phyloP scores from a whole-genome alignment of 2,797 vertebrate species.

The Potorous gilbertii region DNA sequence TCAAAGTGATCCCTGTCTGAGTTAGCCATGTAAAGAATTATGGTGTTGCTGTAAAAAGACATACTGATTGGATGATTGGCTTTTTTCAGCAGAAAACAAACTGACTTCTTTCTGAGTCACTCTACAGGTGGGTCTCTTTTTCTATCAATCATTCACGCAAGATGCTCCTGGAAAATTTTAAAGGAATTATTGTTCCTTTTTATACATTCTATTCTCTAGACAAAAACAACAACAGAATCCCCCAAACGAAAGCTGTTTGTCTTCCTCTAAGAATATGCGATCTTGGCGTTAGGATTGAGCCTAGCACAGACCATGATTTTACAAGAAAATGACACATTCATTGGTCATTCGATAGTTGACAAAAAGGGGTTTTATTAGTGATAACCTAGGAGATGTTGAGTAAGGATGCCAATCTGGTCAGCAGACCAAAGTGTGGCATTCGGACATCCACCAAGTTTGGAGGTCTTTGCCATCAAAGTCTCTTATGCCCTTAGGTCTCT shows the following conservation, averaged over 20 bases:
- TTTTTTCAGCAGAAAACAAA: constrained; percentile 60
- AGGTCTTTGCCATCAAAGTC: not conserved
- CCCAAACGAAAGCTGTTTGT: not conserved
- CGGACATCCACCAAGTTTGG: not conserved
- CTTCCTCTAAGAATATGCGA: not conserved
- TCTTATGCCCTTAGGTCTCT: not conserved
- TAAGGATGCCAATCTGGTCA: not conserved
- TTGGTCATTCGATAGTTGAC: not conserved
- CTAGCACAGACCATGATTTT: not conserved
- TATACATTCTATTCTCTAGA: not conserved
- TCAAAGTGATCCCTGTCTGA: constrained; percentile 35
- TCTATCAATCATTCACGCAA: not conserved
- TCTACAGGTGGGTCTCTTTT: not conserved
- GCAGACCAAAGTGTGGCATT: not conserved
- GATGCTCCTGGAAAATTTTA: not conserved
- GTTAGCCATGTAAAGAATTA: constrained; percentile 43
- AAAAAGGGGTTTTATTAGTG: not conserved
- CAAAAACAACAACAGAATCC: not conserved
- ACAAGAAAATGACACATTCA: not conserved
- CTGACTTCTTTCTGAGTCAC: not conserved
- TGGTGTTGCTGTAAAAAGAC: constrained; percentile 36
- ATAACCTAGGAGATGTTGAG: not conserved
- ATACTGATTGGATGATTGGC: constrained; percentile 19
- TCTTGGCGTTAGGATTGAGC: not conserved
- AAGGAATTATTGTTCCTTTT: not conserved